These are phyloP conservation scores for Ischnura elegans DNA, from an alignment of 2,888 invertebrate species.

Conservation along the genomic window DNA sequence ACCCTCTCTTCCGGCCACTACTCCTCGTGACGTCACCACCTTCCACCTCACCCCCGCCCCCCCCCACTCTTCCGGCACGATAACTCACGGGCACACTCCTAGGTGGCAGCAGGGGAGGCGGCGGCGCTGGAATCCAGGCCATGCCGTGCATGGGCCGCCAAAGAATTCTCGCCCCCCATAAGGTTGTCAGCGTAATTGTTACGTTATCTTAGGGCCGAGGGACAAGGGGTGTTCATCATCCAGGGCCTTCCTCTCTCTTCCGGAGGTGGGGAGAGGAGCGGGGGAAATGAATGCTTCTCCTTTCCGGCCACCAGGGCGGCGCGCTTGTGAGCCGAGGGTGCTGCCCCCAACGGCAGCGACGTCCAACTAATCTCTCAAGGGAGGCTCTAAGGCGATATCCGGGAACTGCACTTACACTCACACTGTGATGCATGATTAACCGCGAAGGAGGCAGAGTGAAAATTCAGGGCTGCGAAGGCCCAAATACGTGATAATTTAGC, in stretches of 20 bases:
- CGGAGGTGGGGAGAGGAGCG: background rate
- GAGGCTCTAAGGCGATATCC: too few species aligned
- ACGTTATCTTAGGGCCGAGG: background rate
- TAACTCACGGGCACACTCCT: constrained; percentile 14
- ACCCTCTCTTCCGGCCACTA: background rate
- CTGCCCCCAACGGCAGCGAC: background rate
- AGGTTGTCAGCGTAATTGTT: constrained; percentile 26
- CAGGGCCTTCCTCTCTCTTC: too few species aligned
- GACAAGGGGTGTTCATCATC: background rate
- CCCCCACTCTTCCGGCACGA: background rate
- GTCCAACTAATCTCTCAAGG: too few species aligned
- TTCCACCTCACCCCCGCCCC: background rate
- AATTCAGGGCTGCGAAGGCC: too few species aligned
- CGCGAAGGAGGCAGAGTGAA: too few species aligned
- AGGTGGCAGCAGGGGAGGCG: background rate
- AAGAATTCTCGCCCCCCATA: background rate
- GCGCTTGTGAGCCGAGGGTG: background rate
- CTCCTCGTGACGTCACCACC: constrained; percentile 14
- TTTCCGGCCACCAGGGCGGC: constrained; percentile 5
- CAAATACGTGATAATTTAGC: too few species aligned
- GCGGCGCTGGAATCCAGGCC: too few species aligned
- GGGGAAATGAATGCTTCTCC: background rate
- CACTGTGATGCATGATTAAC: too few species aligned
- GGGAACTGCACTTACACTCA: too few species aligned
- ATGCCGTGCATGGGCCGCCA: too few species aligned